phyloP scores from a whole-genome alignment of 1,140 invertebrate genomes.

The Achatina immaculata region DNA sequence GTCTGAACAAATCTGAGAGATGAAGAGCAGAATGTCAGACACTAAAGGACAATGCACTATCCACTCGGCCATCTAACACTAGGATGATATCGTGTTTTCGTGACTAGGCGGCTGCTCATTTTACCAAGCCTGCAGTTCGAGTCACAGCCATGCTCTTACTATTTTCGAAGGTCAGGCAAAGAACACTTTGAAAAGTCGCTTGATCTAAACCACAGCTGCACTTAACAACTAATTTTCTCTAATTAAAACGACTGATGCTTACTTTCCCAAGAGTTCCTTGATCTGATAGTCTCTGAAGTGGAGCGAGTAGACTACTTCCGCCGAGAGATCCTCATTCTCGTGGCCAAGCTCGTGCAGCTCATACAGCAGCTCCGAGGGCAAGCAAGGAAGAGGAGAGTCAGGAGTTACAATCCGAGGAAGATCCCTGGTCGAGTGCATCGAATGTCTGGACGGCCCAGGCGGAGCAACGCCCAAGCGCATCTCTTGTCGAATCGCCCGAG shows the following conservation, averaged over 20 bases:
- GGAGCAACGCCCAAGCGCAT: background rate
- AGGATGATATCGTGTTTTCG: no score
- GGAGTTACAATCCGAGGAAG: background rate
- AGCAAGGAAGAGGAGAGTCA: background rate
- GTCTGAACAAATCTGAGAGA: no score
- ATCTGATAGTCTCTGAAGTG: slow-evolving; percentile 18
- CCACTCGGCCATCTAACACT: no score
- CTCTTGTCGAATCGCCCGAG: background rate
- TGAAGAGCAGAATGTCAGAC: no score
- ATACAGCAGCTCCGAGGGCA: slow-evolving; percentile 10
- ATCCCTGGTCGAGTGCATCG: background rate
- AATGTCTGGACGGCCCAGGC: background rate
- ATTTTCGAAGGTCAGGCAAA: no score
- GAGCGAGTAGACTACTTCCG: slow-evolving; percentile 22
- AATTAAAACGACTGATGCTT: background rate
- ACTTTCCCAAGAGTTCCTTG: slow-evolving; percentile 23
- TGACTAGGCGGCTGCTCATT: no score
- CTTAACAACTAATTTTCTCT: no score
- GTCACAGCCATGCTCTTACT: no score
- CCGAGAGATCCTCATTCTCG: slow-evolving; percentile 29
- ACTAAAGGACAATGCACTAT: no score
- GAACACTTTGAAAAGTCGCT: no score
- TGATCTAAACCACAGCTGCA: no score
- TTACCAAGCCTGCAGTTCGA: no score
- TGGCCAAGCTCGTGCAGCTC: slow-evolving; percentile 26